Conservation (phyloP, 1,140 invertebrate genomes). For the Drosophila pectinifera region DNA sequence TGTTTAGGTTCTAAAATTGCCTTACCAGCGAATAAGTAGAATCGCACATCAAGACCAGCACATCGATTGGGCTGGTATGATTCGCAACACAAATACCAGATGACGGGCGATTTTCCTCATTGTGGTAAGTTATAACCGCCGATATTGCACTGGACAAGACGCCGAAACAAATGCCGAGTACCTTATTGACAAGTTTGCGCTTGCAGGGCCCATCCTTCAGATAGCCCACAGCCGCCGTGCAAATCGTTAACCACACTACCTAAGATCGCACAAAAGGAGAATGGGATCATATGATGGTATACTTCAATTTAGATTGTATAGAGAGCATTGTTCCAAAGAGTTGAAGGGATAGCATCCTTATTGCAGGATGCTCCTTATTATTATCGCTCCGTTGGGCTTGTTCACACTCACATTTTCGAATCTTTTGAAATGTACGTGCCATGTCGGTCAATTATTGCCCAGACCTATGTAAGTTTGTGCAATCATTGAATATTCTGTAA, state of each 20-base stretch:
- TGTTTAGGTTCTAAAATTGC: constrained; percentile 31
- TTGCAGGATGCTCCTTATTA: no score
- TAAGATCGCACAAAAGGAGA: constrained; percentile 85
- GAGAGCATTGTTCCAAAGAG: neutral
- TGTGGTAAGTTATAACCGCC: constrained; percentile 95
- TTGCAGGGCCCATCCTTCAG: constrained; percentile 92
- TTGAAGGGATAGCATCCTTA: neutral
- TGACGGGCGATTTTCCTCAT: constrained; percentile 91
- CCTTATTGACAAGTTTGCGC: constrained; percentile 90
- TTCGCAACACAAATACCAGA: constrained; percentile 99
- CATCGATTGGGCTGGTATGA: constrained; percentile 99
- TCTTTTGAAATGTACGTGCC: constrained; percentile 2
- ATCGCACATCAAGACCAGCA: constrained; percentile 98
- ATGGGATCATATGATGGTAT: constrained; percentile 23
- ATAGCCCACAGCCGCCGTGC: constrained; percentile 93
- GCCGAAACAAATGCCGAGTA: constrained; percentile 95
- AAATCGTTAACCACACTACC: constrained; percentile 93
- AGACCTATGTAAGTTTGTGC: neutral
- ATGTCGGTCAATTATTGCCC: no score
- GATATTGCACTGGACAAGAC: constrained; percentile 94
- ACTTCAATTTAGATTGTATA: constrained; percentile 9
- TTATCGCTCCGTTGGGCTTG: no score
- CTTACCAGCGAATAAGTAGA: constrained; percentile 98
- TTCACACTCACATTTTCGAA: constrained; percentile 8
- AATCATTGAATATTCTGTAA: constrained; percentile 15